A percentile compares a stretch with the other conserved stretches of the same genome.
Conservation (phyloP, 2,888 invertebrate genomes). For the Lasioglossum calceatum region DNA sequence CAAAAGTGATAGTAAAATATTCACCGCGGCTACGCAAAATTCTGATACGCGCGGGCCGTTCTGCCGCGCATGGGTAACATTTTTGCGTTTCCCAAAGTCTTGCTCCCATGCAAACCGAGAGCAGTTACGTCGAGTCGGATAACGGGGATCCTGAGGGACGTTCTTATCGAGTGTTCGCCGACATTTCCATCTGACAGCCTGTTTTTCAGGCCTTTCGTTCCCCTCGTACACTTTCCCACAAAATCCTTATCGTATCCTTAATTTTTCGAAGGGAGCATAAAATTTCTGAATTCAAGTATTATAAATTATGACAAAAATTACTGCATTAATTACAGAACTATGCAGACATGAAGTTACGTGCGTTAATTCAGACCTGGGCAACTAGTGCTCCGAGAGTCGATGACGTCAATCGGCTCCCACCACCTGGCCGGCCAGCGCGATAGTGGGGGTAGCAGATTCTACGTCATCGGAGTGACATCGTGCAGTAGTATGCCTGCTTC, state of each 20-base stretch:
- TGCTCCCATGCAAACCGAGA: neutral
- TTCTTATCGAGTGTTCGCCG: constrained; percentile 59
- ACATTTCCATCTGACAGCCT: constrained; percentile 48
- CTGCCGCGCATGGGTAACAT: neutral
- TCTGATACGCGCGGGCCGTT: neutral
- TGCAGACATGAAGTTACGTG: neutral
- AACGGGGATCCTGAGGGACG: constrained; percentile 50
- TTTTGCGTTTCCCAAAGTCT: neutral
- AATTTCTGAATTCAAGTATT: neutral
- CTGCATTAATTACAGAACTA: neutral
- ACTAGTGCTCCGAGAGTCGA: too few species aligned
- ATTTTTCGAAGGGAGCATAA: neutral
- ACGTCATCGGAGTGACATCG: too few species aligned
- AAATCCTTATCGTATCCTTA: neutral
- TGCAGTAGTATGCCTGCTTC: constrained; percentile 19
- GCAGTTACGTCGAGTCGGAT: constrained; percentile 17
- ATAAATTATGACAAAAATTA: too few species aligned
- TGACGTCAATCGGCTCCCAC: too few species aligned
- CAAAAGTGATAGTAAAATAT: constrained; percentile 15
- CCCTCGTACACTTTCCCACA: neutral
- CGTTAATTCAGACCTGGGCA: too few species aligned
- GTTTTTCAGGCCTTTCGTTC: constrained; percentile 3
- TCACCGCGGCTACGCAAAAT: constrained; percentile 3
- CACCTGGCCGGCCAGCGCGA: too few species aligned
- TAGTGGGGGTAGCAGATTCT: too few species aligned